Conservation (phyloP, 2,113 vertebrate species). For the Microtus montanus region DNA sequence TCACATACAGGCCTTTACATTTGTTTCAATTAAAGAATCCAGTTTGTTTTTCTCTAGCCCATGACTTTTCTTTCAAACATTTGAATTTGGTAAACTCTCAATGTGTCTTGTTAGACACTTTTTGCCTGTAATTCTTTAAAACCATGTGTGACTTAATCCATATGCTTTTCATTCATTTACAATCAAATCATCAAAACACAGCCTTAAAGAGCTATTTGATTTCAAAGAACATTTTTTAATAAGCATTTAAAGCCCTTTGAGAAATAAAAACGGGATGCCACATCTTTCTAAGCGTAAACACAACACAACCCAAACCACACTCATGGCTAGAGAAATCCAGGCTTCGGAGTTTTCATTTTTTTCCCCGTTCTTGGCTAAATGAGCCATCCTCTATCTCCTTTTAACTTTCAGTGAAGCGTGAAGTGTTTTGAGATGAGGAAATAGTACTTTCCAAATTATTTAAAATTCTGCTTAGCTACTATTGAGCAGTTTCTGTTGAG, state of each 20-base stretch:
- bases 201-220: conserved; percentile 80
- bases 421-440: conserved; percentile 55
- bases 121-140: conserved; percentile 81
- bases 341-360: conserved; percentile 53
- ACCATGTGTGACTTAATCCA: conserved; percentile 81
- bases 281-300: conserved; percentile 78
- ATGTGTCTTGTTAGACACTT: conserved; percentile 76
- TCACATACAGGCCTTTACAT: not conserved
- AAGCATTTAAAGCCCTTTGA: conserved; percentile 78
- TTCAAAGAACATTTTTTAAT: conserved; percentile 80
- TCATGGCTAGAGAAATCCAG: conserved; percentile 47
- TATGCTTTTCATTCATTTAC: conserved; percentile 82
- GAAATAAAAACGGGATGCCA: conserved; percentile 70
- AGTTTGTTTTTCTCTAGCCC: conserved; percentile 36
- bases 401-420: conserved; percentile 53
- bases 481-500: not conserved
- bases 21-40: not conserved
- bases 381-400: conserved; percentile 46
- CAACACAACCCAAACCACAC: conserved; percentile 67
- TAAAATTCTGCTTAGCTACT: not conserved
- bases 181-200: conserved; percentile 80
- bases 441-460: conserved; percentile 54
- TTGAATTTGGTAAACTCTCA: conserved; percentile 67
- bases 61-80: conserved; percentile 59
- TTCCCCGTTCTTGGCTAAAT: conserved; percentile 55